Base-by-base conservation (phyloP, 2,113 vertebrate species). In the Petrocephalus zakoni region DNA sequence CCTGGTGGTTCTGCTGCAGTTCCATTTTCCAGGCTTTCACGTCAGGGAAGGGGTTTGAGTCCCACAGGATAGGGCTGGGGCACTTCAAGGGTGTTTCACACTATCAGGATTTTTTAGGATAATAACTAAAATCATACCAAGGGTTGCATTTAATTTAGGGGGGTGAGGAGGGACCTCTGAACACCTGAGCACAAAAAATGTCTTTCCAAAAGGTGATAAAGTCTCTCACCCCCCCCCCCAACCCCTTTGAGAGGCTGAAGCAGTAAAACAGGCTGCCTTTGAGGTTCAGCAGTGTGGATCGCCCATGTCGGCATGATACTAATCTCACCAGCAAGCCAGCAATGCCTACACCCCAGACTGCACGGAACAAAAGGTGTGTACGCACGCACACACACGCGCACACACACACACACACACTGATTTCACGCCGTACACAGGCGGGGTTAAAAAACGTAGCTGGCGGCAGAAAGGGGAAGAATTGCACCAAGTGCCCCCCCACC, bases 401-500 rank as follows among this genome's bases (percentile, higher is more conserved):
- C 86, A 55, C 52, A 25, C 34, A 55, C 68, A 86, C 22, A 56
- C 29, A 56, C 56, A n/a, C 10, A n/a, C 6, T 37, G 19, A 56
- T 17, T 29, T 88, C 75, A 42, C 42, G 81, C 68, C 19, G 7
- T 56, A 84, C 82, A 89, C 87, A 91, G 61, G 17, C 78, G 88
- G 90, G 88, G 13, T 88, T 89, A 91, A 92, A 61, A 89, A 90
- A 90, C 88, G 61, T 90, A 68, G 92, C 90, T 84, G 58, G 72
- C 91, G 91, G 90, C 90, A 86, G 90, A 85, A 88, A 88, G 13
- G 56, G 55, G 2, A 88, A 89, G 89, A 90, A 92, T 91, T 92
- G 92, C 92, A 92, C 88, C 90, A 84, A 90, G 90, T 89, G 91
- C 90, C 88, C 49, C 85, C 90, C 87, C 93, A 91, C 90, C 88